Evolutionary conservation across 2,113 vertebrate genomes (phyloP), one percentile per base, ranked within the genome.

Genomic region (Oxygymnocypris stewartii): DNA sequence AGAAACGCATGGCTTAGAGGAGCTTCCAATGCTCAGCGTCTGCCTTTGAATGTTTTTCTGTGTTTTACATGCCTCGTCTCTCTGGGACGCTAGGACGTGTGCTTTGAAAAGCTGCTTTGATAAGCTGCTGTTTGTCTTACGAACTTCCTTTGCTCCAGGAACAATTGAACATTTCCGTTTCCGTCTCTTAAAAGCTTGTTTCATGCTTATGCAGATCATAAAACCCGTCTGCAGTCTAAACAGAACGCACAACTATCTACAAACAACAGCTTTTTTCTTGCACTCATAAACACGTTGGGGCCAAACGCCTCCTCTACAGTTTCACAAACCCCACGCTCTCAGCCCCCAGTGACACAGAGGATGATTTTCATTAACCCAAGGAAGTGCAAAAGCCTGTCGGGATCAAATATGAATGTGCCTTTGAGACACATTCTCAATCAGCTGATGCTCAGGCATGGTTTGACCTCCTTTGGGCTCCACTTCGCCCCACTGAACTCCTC

Each of bases 401-500:
- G 51, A 31, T 18, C 4, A 25, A 16, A 65, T 37, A 84, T 80
- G 49, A 85, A 83, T 74, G 49, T 51, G 40, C n/a, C 84, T 86
- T 77, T 88, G 20, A 83, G 79, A 51, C 44, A 49, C 18, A 61
- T 77, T 78, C 59, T 35, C 3, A 3, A 14, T 88, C 87, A 88
- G 85, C 80, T 86, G 88, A 88, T 69, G 9, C 12, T 65, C 65
- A 37, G 14, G 10, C 75, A 42, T 80, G 25, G 20, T 54, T 88
- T 54, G 16, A 51, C 11, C 28, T 54, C 81, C 57, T 74, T 75
- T 28, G 51, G 74, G 44, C 80, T 59, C 20, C 57, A 69, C 81
- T 84, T 75, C 81, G 16, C 54, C 42, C 77, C 81, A 44, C 28
- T 88, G 85, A 86, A 85, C 88, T 63, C 51, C 20, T 57, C 65